Base-by-base conservation (phyloP, 1,140 invertebrate genomes). In the Drosophila bocqueti region DNA sequence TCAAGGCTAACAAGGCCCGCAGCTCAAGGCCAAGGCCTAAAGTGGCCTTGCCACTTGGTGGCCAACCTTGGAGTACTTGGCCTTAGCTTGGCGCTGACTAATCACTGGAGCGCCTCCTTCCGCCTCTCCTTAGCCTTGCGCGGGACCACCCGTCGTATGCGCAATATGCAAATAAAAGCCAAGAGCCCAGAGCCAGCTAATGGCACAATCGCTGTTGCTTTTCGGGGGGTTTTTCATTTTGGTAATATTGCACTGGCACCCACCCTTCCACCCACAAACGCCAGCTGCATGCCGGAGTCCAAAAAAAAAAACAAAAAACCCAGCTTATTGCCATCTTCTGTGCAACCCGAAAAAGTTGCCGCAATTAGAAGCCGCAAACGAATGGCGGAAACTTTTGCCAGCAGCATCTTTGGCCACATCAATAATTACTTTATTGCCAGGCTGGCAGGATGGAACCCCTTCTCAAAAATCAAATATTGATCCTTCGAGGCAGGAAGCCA, bases 121-220 rank as follows among this genome's bases (percentile, higher is more conserved):
- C 43, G 54, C 64, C 52, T 34, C 2, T 21, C n/a, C 29, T 29
- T 29, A 0, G 36, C 4, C 9, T 43, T n/a, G 15, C 58, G 38
- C 16, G 36, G 40, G 6, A 42, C 47, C 59, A 62, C 83, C 45
- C 50, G 52, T 72, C 72, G 76, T 83, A 73, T 87, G 71, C 80
- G 72, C 79, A 81, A 84, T 89, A 87, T 89, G 83, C 85, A 87
- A 89, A 89, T 87, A 73, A 73, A 64, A 64, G 66, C 49, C n/a
- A 34, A 52, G 21, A 46, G 24, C 26, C 4, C 26, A 4, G 21
- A 3, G 11, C 47, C 50, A 43, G 60, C 74, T 76, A 64, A 65
- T 66, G 43, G 57, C 45, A 76, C 57, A 64, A 73, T 58, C 65
- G 60, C 24, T 43, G 49, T 55, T 24, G 26, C 24, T 40, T 45